Evolutionary conservation across 1,140 invertebrate species (phyloP).

Genomic region (Drosophila equinoxialis): DNA sequence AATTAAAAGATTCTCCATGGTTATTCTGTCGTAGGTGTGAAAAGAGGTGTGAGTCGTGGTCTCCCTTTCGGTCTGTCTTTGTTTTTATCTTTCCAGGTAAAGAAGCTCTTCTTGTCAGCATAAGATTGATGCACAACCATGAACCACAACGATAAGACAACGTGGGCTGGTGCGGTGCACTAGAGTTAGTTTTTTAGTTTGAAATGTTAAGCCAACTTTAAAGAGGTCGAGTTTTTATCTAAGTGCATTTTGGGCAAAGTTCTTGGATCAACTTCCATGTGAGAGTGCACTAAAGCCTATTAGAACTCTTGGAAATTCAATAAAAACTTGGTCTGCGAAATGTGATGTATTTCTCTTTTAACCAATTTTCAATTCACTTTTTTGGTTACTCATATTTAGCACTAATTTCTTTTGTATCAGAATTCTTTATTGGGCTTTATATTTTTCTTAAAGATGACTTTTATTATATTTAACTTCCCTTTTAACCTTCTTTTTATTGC

Average conservation of each 20-base stretch:
- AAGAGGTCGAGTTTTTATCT: neutral
- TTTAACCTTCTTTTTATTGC: constrained; percentile 5
- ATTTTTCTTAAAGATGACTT: constrained; percentile 1
- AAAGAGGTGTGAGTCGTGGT: constrained; percentile 41
- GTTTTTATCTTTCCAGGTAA: constrained; percentile 57
- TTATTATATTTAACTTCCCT: neutral
- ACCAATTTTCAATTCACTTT: neutral
- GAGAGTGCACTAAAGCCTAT: neutral
- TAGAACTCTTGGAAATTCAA: neutral
- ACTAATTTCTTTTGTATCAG: constrained; percentile 26
- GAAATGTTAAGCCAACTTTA: constrained; percentile 29
- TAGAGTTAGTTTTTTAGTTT: neutral
- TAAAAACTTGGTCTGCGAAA: too few species aligned
- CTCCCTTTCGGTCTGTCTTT: constrained; percentile 5
- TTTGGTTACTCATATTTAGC: constrained; percentile 20
- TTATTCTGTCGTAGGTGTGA: constrained; percentile 39
- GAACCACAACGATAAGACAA: constrained; percentile 33
- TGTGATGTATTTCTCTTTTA: neutral
- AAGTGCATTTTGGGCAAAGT: neutral
- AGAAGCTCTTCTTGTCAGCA: constrained; percentile 42
- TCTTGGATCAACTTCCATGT: neutral
- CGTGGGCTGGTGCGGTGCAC: constrained; percentile 17
- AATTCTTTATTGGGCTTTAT: neutral
- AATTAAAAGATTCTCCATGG: constrained; percentile 17
- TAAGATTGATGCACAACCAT: constrained; percentile 57